phyloP scores from a whole-genome alignment of 2,888 invertebrate species.

The Stenolophus ochropezus region DNA sequence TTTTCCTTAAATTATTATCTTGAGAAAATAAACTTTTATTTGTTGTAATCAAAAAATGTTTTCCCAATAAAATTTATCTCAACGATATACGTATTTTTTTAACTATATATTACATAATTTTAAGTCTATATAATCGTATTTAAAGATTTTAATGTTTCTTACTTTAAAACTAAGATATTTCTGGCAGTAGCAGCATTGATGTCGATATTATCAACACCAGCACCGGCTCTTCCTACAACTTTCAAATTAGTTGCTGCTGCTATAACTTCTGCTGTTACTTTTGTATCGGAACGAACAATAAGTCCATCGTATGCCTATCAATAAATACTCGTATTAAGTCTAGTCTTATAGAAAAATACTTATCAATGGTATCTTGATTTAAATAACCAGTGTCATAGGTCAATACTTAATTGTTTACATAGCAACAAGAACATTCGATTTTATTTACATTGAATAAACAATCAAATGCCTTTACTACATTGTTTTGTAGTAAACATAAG shows the following conservation, averaged over 20 bases:
- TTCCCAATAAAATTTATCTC: too few species aligned
- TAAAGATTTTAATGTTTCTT: constrained; percentile 73
- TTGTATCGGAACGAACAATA: constrained; percentile 95
- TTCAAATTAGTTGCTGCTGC: constrained; percentile 84
- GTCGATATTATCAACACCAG: constrained; percentile 99
- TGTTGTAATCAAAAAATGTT: too few species aligned
- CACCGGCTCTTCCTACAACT: constrained; percentile 97
- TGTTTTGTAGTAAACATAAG: not conserved
- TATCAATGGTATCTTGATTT: constrained; percentile 14
- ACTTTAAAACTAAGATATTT: constrained; percentile 96
- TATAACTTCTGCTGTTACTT: constrained; percentile 92
- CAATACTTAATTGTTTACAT: constrained; percentile 28
- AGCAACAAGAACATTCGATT: constrained; percentile 26
- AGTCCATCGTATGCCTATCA: constrained; percentile 90
- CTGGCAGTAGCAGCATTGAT: constrained; percentile 87
- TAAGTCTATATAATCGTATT: too few species aligned
- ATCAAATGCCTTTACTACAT: not conserved
- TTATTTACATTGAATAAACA: not conserved
- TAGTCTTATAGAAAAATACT: not conserved
- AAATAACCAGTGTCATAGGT: constrained; percentile 8
- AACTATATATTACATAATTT: too few species aligned
- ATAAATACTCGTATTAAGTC: not conserved
- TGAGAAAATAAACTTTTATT: too few species aligned
- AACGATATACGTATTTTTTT: too few species aligned
- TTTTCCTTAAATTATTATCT: too few species aligned